phyloP scores from a whole-genome alignment of 2,888 invertebrate species.

The Bedellia somnulentella region DNA sequence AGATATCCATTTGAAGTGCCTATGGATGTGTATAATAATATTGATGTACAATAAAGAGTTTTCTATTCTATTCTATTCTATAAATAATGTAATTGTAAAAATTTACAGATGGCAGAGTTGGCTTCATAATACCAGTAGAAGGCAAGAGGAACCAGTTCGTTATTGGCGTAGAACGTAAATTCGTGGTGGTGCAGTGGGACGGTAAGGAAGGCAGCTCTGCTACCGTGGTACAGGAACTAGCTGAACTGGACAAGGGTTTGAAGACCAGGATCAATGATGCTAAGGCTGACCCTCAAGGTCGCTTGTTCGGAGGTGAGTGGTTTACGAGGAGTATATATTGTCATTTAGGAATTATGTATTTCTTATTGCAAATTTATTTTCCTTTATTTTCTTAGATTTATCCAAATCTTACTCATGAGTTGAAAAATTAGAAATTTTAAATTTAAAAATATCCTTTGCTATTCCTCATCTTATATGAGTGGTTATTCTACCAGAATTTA shows the following conservation, averaged over 20 bases:
- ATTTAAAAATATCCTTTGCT: too few relatives aligned
- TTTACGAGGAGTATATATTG: neutral
- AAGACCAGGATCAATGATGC: slow-evolving; percentile 74
- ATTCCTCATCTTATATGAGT: too few relatives aligned
- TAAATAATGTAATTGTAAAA: too few relatives aligned
- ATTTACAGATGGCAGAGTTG: slow-evolving; percentile 33
- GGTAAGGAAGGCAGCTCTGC: slow-evolving; percentile 54
- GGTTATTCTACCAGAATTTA: too few relatives aligned
- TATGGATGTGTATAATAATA: too few relatives aligned
- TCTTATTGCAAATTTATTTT: neutral
- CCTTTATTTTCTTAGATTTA: neutral
- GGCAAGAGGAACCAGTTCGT: slow-evolving; percentile 64
- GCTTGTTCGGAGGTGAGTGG: slow-evolving; percentile 67
- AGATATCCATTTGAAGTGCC: too few relatives aligned
- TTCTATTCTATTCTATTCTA: too few relatives aligned
- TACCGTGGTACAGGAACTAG: slow-evolving; percentile 39
- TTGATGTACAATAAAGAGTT: too few relatives aligned
- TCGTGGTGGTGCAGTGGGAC: slow-evolving; percentile 68
- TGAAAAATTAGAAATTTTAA: neutral
- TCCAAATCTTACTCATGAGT: neutral
- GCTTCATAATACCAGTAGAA: slow-evolving; percentile 66
- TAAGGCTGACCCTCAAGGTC: slow-evolving; percentile 74
- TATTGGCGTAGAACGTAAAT: slow-evolving; percentile 63
- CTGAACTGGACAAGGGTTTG: slow-evolving; percentile 60
- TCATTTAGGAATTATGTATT: neutral